Base-by-base conservation (phyloP, 2,797 vertebrate genomes). In the Sitta carolinensis region DNA sequence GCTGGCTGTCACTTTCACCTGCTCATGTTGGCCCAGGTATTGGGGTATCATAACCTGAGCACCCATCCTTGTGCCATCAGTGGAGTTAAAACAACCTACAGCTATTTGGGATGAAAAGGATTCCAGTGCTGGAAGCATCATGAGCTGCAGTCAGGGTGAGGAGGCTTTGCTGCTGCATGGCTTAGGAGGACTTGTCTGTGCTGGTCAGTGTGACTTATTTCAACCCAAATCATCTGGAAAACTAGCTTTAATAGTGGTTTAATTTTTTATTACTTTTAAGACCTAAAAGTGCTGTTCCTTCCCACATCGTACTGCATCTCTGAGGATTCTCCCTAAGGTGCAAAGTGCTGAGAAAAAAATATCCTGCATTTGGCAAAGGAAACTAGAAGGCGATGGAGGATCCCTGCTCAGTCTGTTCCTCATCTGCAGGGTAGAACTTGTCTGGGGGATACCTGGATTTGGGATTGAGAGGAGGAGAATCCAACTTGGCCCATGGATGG, bases 241-340 rank as follows among this genome's bases (percentile, higher is more conserved):
- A 87, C 3, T 29, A 66, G 76, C 55, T 86, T 72, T 78, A 86
- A 58, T 2, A 2, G 38, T 29, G n/a, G 66, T 86, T 93, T 78
- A 73, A 78, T 90, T 84, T 91, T 88, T 95, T 67, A 90, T 66
- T 88, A 16, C 52, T 68, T 92, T 47, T 45, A 84, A 93, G 73
- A 51, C 79, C 47, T 87, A 3, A 50, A 86, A 91, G 66, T 72
- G 43, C 58, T 58, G 30, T 38, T 86, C 48, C 40, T 69, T 74
- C 58, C 42, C 1, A 3, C 8, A 9, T 58, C 20, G 30, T 64
- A 3, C 40, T 1, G 6, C 66, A 16, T 79, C 11, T 13, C 75
- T 6, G 5, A 52, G 51, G 40, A 42, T 77, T 68, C 82, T 81
- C 58, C 64, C 62, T 38, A 7, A 72, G 14, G 1, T 32, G 66